Evolutionary conservation across 2,888 invertebrate genomes (phyloP).

Genomic region (Drosophila atroscutellata): DNA sequence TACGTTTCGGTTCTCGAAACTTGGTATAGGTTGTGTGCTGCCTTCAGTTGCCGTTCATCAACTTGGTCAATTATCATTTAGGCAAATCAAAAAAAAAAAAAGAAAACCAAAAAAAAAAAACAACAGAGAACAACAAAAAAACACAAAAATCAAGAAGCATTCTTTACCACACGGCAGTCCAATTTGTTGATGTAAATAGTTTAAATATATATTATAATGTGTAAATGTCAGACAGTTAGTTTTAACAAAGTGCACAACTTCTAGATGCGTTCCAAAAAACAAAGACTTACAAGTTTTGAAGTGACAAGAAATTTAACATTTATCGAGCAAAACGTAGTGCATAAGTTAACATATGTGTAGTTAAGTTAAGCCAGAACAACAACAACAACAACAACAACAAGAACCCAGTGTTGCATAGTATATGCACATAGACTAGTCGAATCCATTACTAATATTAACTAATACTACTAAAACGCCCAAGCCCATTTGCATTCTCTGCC

Average conservation of each 20-base stretch:
- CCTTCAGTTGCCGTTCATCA: constrained; percentile 68
- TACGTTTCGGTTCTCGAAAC: constrained; percentile 35
- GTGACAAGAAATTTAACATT: constrained; percentile 42
- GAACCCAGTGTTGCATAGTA: constrained; percentile 38
- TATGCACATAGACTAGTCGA: constrained; percentile 61
- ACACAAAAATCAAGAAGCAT: not conserved
- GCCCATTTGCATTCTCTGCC: constrained; percentile 45
- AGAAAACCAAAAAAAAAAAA: constrained; percentile 9
- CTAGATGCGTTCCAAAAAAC: constrained; percentile 70
- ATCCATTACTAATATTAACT: constrained; percentile 45
- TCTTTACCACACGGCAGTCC: constrained; percentile 56
- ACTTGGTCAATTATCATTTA: constrained; percentile 78
- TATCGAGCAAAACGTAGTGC: constrained; percentile 51
- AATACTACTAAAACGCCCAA: constrained; percentile 42
- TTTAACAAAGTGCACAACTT: constrained; percentile 67
- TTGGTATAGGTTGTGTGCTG: constrained; percentile 75
- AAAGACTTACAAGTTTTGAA: constrained; percentile 70
- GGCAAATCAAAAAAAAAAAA: constrained; percentile 22
- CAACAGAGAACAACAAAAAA: not conserved
- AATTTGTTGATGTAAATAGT: constrained; percentile 70
- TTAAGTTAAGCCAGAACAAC: constrained; percentile 47
- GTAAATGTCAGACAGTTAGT: constrained; percentile 65
- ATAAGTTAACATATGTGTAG: constrained; percentile 72
- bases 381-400: constrained; percentile 1
- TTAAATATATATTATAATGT: constrained; percentile 37